A percentile compares a stretch with the other conserved stretches of the same genome.
Conservation (phyloP, 2,888 invertebrate genomes). For the Disparrhopalites patrizii region DNA sequence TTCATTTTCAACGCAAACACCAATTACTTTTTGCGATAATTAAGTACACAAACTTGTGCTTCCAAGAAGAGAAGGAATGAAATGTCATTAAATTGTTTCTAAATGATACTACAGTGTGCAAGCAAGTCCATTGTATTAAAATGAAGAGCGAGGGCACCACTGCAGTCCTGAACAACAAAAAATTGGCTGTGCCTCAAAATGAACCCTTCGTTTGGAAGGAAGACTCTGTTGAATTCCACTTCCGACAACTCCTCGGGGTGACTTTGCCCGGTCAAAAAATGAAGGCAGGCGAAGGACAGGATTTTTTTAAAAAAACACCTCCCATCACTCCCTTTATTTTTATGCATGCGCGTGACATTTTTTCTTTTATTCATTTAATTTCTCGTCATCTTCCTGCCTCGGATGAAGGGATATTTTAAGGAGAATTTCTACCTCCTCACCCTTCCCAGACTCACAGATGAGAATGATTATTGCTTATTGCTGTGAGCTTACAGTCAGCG, state of each 20-base stretch:
- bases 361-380: conserved; percentile 21
- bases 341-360: not conserved
- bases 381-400: conserved; percentile 39
- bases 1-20: no score
- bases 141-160: conserved; percentile 42
- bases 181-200: conserved; percentile 14
- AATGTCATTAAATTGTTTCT: no score
- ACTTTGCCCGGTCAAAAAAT: conserved; percentile 41
- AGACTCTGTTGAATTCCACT: conserved; percentile 38
- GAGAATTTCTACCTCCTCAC: conserved; percentile 44
- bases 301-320: not conserved
- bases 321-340: not conserved
- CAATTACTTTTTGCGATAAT: no score
- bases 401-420: conserved; percentile 34
- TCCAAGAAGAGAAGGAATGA: no score
- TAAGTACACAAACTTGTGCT: no score
- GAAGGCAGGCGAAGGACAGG: conserved; percentile 20
- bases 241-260: conserved; percentile 34
- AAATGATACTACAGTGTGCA: no score
- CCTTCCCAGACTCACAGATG: conserved; percentile 34
- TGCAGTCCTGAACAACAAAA: conserved; percentile 20
- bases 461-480: conserved; percentile 22
- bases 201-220: conserved; percentile 30
- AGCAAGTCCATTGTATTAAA: conserved; percentile 32
- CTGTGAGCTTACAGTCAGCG: conserved; percentile 32